Base-by-base conservation (phyloP, 2,113 vertebrate species). In the Podocnemis expansa region DNA sequence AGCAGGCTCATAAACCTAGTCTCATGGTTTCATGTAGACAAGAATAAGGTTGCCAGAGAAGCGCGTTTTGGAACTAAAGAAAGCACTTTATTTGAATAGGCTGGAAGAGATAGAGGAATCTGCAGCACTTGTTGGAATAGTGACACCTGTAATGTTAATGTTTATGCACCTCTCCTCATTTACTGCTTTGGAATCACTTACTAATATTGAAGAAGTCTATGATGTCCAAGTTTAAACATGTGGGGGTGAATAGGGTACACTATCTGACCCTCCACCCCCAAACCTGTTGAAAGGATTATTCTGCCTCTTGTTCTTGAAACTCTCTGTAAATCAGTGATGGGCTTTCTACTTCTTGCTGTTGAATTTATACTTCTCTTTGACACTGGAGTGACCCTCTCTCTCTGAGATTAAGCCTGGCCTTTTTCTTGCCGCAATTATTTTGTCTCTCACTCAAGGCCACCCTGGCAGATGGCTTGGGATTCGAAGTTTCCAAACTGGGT, bases 401-500 rank as follows among this genome's bases (percentile, higher is more conserved):
- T 82, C 29, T 34, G 1, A 75, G 52, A 79, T 88, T 5, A 78
- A 78, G 49, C 52, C 49, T 63, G 27, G 55, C 22, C 10, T 80
- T 82, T 89, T 49, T 81, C 45, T 54, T 31, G 7, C n/a, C 43
- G 16, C 49, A 12, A 82, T 67, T 80, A 85, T 81, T 85, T 82
- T 78, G 25, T 58, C 63, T 67, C 34, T 67, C 8, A 12, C 34
- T 90, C 63, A 55, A 12, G 25, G 5, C 49, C 75, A 8, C 17
- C 6, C 73, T 41, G 79, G 82, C 13, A 2, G 6, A 55, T 24
- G 4, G 17, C 51, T 93, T 80, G 24, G 41, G 82, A 9, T 85
- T 93, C 27, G 9, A 45, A 79, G 21, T 81, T 90, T 88, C 78
- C 81, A 60, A 52, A 41, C 56, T 54, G 25, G 84, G 78, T 60